Base-by-base conservation (phyloP, 1,140 invertebrate species). In the Drosophila simulans region DNA sequence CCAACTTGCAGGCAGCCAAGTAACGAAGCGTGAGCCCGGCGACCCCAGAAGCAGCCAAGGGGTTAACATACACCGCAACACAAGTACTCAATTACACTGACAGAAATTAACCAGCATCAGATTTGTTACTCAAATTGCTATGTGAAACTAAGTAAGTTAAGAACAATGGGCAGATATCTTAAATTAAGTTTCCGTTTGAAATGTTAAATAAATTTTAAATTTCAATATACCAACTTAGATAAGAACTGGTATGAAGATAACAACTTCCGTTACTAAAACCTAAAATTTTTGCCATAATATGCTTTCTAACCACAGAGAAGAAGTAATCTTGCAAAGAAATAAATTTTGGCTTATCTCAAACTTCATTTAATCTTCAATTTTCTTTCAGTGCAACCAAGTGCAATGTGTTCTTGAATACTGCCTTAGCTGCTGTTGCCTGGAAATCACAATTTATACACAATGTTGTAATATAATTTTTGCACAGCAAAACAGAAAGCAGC, bases 401-500 rank as follows among this genome's bases (percentile, higher is more conserved):
- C 82, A 65, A 56, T 51, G 59, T 49, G 63, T 71, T 45, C 75
- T 83, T 76, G 75, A 77, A 81, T 62, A 69, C 62, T 78, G 69
- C 35, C 31, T 63, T 39, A 37, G 46, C 60, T 69, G 51, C 42
- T 68, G 20, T 40, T 48, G 64, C 82, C 77, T 79, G 83, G 75
- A 86, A 88, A 88, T 86, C 79, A 79, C 75, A 86, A 82, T 86
- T 88, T 88, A 86, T 86, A 82, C 80, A 88, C 84, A 88, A 88
- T 86, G 83, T 86, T 88, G 83, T 83, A 86, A 86, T 83, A 86
- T 88, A 86, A 86, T 88, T 86, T 86, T 85, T 86, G 66, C 78
- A 60, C 81, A 86, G 77, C 70, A 64, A 72, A 82, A 85, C 82
- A 85, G 74, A 73, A 75, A 69, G 82, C 82, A 76, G 70, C 74